Conservation (phyloP, 2,888 invertebrate species). For the Thera britannica region DNA sequence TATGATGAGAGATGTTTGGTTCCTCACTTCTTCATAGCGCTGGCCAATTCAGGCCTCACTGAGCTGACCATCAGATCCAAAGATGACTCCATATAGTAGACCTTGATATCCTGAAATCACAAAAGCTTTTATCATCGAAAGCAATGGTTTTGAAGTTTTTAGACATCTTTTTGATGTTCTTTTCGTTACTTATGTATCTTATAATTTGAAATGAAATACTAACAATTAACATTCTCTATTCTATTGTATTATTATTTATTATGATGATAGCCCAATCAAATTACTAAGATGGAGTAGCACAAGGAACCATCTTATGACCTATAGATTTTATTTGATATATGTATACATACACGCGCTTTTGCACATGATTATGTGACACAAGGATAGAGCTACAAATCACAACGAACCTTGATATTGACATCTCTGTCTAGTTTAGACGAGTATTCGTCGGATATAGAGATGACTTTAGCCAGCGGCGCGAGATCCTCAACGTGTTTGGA, state of each 20-base stretch:
- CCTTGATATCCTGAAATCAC: slow-evolving; percentile 83
- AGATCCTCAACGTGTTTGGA: slow-evolving; percentile 92
- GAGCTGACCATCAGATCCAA: slow-evolving; percentile 89
- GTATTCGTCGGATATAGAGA: slow-evolving; percentile 74
- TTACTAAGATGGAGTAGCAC: slow-evolving; percentile 5
- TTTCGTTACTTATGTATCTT: too few relatives aligned
- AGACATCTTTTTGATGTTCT: too few relatives aligned
- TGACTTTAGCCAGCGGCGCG: slow-evolving; percentile 89
- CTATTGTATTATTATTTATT: not conserved
- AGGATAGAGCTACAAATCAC: not conserved
- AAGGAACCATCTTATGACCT: slow-evolving; percentile 6
- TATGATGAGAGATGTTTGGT: too few relatives aligned
- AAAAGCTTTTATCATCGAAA: slow-evolving; percentile 5
- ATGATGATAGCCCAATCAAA: not conserved
- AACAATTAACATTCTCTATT: too few relatives aligned
- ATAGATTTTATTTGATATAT: not conserved
- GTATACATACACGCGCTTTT: too few relatives aligned
- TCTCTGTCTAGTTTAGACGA: slow-evolving; percentile 86
- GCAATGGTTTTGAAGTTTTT: not conserved
- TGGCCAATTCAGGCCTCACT: slow-evolving; percentile 87
- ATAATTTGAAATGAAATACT: too few relatives aligned
- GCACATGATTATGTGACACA: too few relatives aligned
- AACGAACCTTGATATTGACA: slow-evolving; percentile 84
- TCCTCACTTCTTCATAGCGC: slow-evolving; percentile 84
- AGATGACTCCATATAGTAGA: slow-evolving; percentile 90